Conservation (phyloP, 2,797 vertebrate species). For the Microchirus variegatus region DNA sequence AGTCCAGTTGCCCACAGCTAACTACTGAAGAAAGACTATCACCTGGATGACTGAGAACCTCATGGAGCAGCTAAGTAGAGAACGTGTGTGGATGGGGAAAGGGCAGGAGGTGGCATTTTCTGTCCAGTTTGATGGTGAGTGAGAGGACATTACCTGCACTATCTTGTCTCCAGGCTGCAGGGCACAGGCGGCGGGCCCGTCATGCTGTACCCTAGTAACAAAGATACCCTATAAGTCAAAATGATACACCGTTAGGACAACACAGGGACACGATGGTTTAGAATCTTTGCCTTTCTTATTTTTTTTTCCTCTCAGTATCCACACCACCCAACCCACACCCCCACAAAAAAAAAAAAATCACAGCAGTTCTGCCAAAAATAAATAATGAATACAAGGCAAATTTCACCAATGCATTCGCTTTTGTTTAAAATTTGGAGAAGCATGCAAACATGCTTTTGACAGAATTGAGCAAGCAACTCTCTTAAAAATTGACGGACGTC, state of each 20-base stretch:
- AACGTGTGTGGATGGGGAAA: conserved; percentile 19
- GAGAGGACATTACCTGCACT: conserved; percentile 89
- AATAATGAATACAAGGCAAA: conserved; percentile 16
- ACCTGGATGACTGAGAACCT: too few relatives aligned
- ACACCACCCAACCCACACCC: conserved; percentile 3
- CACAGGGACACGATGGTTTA: conserved; percentile 88
- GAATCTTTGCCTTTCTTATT: conserved; percentile 86
- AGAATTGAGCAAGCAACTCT: neutral
- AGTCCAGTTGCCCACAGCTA: too few relatives aligned
- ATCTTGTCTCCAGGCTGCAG: conserved; percentile 99
- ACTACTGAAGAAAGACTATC: too few relatives aligned
- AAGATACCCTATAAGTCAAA: conserved; percentile 99
- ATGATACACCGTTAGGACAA: conserved; percentile 99
- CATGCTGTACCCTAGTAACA: conserved; percentile 99
- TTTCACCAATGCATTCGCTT: conserved; percentile 40
- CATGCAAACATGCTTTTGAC: conserved; percentile 38
- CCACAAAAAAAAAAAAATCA: conserved; percentile 13
- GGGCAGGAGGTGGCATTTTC: conserved; percentile 31
- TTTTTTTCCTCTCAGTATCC: conserved; percentile 53
- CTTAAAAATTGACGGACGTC: conserved; percentile 21
- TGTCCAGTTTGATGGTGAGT: conserved; percentile 28
- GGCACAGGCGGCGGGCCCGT: conserved; percentile 91
- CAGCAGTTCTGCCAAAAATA: conserved; percentile 39
- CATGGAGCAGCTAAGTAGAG: conserved; percentile 5
- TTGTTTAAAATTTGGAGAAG: conserved; percentile 54